A percentile compares a stretch with the other conserved stretches of the same genome.
Evolutionary conservation across 2,797 vertebrate species (phyloP).

Genomic region (Nyctalus aviator): DNA sequence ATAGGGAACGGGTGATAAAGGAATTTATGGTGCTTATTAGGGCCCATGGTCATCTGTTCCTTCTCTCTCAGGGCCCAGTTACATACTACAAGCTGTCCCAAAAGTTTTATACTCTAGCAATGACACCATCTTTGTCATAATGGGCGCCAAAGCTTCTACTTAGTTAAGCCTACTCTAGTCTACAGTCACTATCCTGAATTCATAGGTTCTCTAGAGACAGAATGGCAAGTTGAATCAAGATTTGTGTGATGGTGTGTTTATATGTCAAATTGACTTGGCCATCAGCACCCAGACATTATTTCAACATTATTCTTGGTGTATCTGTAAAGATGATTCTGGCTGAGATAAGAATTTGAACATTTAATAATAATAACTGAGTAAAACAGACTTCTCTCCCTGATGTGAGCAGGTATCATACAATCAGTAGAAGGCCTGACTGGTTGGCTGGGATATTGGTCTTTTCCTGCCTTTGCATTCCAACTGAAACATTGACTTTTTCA

Average conservation of each 20-base stretch:
- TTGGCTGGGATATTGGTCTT: background rate
- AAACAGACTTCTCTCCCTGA: background rate
- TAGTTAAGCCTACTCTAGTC: background rate
- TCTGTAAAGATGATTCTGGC: background rate
- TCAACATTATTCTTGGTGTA: background rate
- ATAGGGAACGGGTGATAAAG: background rate
- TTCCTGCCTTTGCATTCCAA: background rate
- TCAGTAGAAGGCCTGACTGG: background rate
- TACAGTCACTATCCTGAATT: background rate
- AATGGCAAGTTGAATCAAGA: background rate
- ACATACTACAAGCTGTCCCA: background rate
- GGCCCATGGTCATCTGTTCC: background rate
- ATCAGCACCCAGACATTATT: background rate
- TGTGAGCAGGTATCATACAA: background rate
- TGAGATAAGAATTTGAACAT: background rate
- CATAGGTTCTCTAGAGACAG: background rate
- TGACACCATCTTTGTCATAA: background rate
- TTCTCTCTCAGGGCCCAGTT: background rate
- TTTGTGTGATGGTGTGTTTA: background rate
- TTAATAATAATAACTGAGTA: background rate
- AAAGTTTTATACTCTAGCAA: background rate
- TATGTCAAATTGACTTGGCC: no score
- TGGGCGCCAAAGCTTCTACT: background rate
- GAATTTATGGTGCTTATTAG: no score
- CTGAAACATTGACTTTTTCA: background rate